phyloP scores from a whole-genome alignment of 2,113 vertebrate genomes.

The Acanthochromis polyacanthus region DNA sequence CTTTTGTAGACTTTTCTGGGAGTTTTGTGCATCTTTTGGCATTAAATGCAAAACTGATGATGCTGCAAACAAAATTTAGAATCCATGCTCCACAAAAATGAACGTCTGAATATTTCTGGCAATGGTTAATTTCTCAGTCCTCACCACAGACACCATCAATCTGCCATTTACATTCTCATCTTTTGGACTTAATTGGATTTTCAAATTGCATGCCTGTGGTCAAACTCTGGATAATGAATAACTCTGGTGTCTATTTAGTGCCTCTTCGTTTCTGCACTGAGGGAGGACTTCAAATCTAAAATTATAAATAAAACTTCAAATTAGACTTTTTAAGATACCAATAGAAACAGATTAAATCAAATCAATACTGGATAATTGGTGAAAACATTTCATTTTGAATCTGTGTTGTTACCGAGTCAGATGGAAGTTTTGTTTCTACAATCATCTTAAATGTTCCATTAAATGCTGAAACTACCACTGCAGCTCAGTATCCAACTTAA shows the following conservation, averaged over 20 bases:
- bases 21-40: not conserved
- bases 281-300: not conserved
- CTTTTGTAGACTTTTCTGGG: not conserved
- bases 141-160: constrained; percentile 41
- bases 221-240: constrained; percentile 52
- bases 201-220: constrained; percentile 67
- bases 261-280: constrained; percentile 14
- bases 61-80: not conserved
- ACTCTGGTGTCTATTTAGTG: constrained; percentile 43
- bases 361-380: no score
- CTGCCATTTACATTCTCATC: constrained; percentile 56
- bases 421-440: no score
- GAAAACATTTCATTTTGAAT: no score
- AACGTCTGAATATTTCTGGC: constrained; percentile 30
- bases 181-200: constrained; percentile 63
- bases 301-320: not conserved
- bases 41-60: not conserved
- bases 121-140: constrained; percentile 32
- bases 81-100: constrained; percentile 7
- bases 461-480: constrained; percentile 25
- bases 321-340: not conserved
- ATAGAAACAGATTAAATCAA: not conserved
- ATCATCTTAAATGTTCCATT: not conserved
- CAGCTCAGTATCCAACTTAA: not conserved
- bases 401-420: no score